Base-by-base conservation (phyloP, 1,140 invertebrate species). In the Lysiphlebus fabarum region DNA sequence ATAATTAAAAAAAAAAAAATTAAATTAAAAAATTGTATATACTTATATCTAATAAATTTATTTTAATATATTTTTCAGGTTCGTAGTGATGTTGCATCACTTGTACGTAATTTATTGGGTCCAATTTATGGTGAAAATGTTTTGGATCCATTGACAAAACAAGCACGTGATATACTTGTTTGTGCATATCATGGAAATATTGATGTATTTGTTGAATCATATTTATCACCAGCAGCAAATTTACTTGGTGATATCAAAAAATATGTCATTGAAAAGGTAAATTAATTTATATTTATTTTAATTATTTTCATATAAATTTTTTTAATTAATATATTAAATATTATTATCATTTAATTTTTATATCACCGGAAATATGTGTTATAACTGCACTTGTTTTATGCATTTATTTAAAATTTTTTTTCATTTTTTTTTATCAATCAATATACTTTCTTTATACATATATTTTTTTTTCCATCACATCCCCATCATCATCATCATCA, bases 101-200 rank as follows among this genome's bases (percentile, higher is more conserved):
- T 88, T 61, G 84, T 87, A 56, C 83, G 86, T 62, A 82, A 74
- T 62, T 82, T 85, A 72, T 81, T 88, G 62, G 84, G 83, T 41
- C 77, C 78, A 59, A 81, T 86, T 70, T 85, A 83, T 65, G 81
- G 76, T 54, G 77, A 80, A 60, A 75, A 77, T 62, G 84, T 85
- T 50, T 78, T 83, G 71, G 79, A 83, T 67, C 80, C 83, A 65
- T 74, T 88, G 68, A 82, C 86, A 60, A 80, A 84, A 53, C 85
- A 87, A 74, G 86, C 86, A 47, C 82, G 86, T 61, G 85, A 88
- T 72, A 78, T 87, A 50, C 81, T 88, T 61, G 83, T 86, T 36
- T 85, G 82, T 68, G 81, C 82, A 63, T 88, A 85, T 76, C 81
- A 83, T 54, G 86, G 85, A 36, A 82, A 85, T 71, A 71, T 87